A percentile compares a stretch with the other conserved stretches of the same genome.
Evolutionary conservation across 2,113 vertebrate species (phyloP).

Genomic region (Saccopteryx bilineata): DNA sequence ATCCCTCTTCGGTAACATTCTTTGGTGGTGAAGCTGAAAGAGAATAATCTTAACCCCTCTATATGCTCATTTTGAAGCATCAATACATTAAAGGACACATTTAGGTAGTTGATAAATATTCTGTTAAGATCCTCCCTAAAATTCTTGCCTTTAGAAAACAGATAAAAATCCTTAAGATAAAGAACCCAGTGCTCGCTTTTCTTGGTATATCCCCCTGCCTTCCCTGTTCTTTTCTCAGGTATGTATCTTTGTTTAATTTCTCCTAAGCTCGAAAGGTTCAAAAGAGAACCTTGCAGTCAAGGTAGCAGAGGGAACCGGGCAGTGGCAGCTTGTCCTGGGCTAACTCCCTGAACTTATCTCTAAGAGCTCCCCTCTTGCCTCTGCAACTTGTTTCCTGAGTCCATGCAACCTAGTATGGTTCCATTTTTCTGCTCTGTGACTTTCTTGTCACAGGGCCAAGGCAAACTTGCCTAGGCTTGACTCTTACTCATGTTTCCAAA

Average conservation of each 20-base stretch:
- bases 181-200: neutral
- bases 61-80: neutral
- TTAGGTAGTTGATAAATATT: neutral
- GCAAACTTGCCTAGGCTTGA: neutral
- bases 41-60: neutral
- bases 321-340: neutral
- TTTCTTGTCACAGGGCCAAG: neutral
- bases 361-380: neutral
- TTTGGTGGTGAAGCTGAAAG: neutral
- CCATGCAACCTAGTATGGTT: neutral
- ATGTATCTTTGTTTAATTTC: neutral
- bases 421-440: neutral
- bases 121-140: neutral
- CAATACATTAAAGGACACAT: neutral
- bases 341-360: neutral
- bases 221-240: neutral
- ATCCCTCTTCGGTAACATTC: neutral
- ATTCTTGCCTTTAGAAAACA: neutral
- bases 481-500: neutral
- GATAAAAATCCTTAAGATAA: neutral
- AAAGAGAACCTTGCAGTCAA: neutral
- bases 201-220: neutral
- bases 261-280: neutral
- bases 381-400: neutral
- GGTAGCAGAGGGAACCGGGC: neutral